Conservation (phyloP, 2,113 vertebrate species). For the Lucifuga dentata region DNA sequence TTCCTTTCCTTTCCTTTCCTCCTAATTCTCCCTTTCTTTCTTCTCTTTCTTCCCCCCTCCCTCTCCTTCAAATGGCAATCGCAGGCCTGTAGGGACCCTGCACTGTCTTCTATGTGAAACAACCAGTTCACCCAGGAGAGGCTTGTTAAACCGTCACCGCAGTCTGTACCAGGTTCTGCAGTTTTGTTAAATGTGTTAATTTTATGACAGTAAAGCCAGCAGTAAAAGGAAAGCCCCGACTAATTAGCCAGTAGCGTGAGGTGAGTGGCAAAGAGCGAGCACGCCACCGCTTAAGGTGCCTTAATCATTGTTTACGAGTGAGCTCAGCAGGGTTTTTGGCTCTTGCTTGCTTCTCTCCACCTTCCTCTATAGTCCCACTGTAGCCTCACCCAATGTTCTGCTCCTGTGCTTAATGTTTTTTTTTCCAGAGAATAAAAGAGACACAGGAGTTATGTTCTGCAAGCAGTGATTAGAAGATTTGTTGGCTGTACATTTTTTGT, state of each 20-base stretch:
- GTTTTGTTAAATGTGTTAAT: slow-evolving; percentile 81
- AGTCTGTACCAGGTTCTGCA: slow-evolving; percentile 65
- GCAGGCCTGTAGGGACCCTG: slow-evolving; percentile 62
- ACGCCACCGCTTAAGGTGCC: slow-evolving; percentile 65
- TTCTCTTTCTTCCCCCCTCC: not conserved
- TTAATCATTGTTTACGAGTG: slow-evolving; percentile 80
- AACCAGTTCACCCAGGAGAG: slow-evolving; percentile 70
- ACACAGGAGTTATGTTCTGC: slow-evolving; percentile 10
- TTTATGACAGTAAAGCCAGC: slow-evolving; percentile 77
- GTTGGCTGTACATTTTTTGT: slow-evolving; percentile 32
- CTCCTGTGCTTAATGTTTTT: not conserved
- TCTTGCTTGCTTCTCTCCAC: slow-evolving; percentile 52
- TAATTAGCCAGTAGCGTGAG: slow-evolving; percentile 77
- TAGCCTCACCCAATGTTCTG: slow-evolving; percentile 36
- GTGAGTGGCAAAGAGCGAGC: slow-evolving; percentile 74
- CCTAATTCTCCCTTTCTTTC: not conserved
- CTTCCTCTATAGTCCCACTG: slow-evolving; percentile 50
- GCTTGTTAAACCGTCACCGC: slow-evolving; percentile 74
- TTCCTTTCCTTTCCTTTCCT: not conserved
- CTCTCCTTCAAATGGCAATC: slow-evolving; percentile 52
- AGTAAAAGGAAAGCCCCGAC: slow-evolving; percentile 77
- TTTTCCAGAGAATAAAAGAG: slow-evolving; percentile 32
- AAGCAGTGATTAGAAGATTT: slow-evolving; percentile 20
- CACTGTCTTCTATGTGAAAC: slow-evolving; percentile 43
- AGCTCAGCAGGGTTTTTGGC: slow-evolving; percentile 70